Conservation (phyloP, 2,888 invertebrate species). For the Phaonia tiefii region DNA sequence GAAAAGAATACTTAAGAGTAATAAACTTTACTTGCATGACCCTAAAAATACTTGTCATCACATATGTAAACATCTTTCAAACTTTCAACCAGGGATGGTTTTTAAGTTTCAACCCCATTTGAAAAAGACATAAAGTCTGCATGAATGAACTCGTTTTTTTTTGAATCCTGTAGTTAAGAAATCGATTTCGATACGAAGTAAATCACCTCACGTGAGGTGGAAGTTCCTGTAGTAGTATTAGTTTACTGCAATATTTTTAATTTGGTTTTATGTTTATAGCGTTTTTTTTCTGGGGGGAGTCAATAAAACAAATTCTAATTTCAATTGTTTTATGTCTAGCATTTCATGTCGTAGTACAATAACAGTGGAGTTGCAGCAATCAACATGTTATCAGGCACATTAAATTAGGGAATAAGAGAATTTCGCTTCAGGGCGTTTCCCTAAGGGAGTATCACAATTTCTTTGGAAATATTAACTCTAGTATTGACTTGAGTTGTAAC, state of each 20-base stretch:
- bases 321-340: slow-evolving; percentile 9
- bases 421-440: too few species aligned
- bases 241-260: slow-evolving; percentile 2
- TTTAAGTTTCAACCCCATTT: slow-evolving; percentile 2
- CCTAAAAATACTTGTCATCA: not conserved
- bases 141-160: slow-evolving; percentile 24
- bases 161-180: not conserved
- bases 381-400: not conserved
- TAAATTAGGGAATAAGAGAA: too few species aligned
- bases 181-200: slow-evolving; percentile 12
- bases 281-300: not conserved
- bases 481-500: too few species aligned
- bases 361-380: not conserved
- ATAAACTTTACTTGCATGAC: slow-evolving; percentile 10
- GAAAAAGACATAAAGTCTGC: not conserved
- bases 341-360: slow-evolving; percentile 2
- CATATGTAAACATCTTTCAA: not conserved
- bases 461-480: too few species aligned
- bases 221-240: too few species aligned
- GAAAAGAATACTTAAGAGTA: not conserved
- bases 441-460: too few species aligned
- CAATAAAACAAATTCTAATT: slow-evolving; percentile 22
- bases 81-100: not conserved
- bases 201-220: not conserved
- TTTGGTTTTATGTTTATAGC: not conserved